phyloP scores from a whole-genome alignment of 2,888 invertebrate species.

The Ischnus inquisitorius region DNA sequence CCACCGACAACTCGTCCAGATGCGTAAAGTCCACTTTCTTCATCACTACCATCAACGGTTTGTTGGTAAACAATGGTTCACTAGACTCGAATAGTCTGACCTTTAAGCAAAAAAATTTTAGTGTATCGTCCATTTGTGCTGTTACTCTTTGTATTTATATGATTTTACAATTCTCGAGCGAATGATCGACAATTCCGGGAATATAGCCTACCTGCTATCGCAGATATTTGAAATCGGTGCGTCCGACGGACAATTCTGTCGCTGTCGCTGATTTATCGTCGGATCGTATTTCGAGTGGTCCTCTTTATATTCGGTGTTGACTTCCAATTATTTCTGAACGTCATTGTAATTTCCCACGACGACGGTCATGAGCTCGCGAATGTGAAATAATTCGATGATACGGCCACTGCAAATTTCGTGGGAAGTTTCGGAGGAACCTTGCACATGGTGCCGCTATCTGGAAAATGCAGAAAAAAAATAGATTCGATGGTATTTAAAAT shows the following conservation, averaged over 20 bases:
- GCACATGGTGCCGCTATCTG: slow-evolving; percentile 87
- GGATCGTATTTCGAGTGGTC: slow-evolving; percentile 91
- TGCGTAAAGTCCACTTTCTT: slow-evolving; percentile 97
- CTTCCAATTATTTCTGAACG: slow-evolving; percentile 96
- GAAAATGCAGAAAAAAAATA: too few relatives aligned
- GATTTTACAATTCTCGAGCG: slow-evolving; percentile 98
- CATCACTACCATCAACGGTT: slow-evolving; percentile 96
- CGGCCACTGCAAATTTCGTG: slow-evolving; percentile 96
- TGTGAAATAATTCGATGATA: slow-evolving; percentile 95
- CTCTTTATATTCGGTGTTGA: slow-evolving; percentile 94
- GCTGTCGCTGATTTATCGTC: slow-evolving; percentile 93
- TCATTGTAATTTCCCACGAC: slow-evolving; percentile 97
- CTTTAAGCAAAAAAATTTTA: slow-evolving; percentile 80
- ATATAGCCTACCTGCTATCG: slow-evolving; percentile 99
- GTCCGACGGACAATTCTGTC: slow-evolving; percentile 99
- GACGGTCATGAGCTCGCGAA: slow-evolving; percentile 96
- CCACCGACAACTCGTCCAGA: slow-evolving; percentile 91
- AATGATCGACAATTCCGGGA: slow-evolving; percentile 98
- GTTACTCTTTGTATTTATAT: slow-evolving; percentile 99
- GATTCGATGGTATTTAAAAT: too few relatives aligned
- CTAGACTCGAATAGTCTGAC: slow-evolving; percentile 93
- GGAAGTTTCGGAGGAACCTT: slow-evolving; percentile 91
- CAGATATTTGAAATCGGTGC: slow-evolving; percentile 99
- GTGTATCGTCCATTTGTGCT: slow-evolving; percentile 86
- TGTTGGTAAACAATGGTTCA: slow-evolving; percentile 98